These are phyloP conservation scores for Sarcophaga peregrina DNA, from an alignment of 1,140 invertebrate genomes.

Conservation along the genomic window DNA sequence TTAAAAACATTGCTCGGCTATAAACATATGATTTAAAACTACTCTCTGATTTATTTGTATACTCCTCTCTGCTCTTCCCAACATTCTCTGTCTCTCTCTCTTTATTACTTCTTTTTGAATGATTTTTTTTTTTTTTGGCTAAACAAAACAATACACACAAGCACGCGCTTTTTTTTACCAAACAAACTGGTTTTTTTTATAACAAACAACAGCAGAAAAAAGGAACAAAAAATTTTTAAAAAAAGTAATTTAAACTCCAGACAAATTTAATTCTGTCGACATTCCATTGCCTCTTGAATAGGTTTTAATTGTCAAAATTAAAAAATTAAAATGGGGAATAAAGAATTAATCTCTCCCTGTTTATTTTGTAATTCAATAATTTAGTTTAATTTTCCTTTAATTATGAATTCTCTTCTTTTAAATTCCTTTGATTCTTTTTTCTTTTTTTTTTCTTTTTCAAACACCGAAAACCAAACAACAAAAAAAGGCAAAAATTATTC, in stretches of 20 bases:
- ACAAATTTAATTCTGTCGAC: background rate
- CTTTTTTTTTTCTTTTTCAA: background rate
- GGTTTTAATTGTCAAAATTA: too few species aligned
- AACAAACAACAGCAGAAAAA: background rate
- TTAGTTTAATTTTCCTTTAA: too few species aligned
- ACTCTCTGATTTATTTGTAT: too few species aligned
- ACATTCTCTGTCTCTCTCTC: background rate
- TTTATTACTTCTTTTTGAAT: background rate
- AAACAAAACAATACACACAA: slow-evolving; percentile 36
- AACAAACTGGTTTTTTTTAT: slow-evolving; percentile 28
- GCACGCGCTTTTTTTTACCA: slow-evolving; percentile 39
- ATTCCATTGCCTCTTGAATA: background rate
- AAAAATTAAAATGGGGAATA: too few species aligned
- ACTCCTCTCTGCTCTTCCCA: background rate
- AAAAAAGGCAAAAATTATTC: background rate
- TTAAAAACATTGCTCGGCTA: too few species aligned
- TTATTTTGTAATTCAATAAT: too few species aligned
- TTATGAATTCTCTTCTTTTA: background rate
- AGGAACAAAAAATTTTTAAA: background rate
- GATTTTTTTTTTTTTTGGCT: slow-evolving; percentile 5
- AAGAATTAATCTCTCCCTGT: too few species aligned
- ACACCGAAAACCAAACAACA: too few species aligned
- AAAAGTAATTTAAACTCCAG: background rate
- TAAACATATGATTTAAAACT: too few species aligned
- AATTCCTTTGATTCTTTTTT: background rate